Percentiles rank a stretch among this genome's conserved stretches.
These are phyloP conservation scores for Sarotherodon lohbergeri DNA, from an alignment of 2,113 vertebrate species.

Conservation along the genomic window DNA sequence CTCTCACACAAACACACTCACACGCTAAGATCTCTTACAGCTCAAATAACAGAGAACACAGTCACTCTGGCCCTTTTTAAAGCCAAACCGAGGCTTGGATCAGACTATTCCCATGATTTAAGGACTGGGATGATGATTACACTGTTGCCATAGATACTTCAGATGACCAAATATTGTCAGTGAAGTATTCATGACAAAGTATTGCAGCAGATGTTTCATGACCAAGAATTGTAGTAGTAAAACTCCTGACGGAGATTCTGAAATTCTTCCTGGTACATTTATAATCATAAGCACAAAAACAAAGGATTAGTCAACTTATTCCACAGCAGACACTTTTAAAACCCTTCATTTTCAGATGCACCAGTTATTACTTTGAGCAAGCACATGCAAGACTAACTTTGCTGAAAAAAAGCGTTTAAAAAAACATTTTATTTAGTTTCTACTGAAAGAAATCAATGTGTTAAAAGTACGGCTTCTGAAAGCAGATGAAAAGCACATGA, in stretches of 20 bases:
- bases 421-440: neutral
- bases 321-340: neutral
- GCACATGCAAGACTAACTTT: neutral
- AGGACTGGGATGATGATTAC: conserved; percentile 54
- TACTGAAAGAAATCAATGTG: neutral
- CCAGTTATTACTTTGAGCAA: neutral
- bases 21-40: neutral
- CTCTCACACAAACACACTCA: neutral
- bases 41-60: conserved; percentile 48
- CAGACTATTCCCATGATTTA: conserved; percentile 59
- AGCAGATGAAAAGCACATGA: neutral
- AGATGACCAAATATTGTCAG: conserved; percentile 66
- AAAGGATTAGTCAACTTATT: neutral
- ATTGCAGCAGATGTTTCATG: conserved; percentile 51
- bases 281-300: conserved; percentile 1
- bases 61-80: conserved; percentile 36
- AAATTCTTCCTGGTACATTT: conserved; percentile 27
- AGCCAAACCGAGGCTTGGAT: conserved; percentile 59
- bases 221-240: conserved; percentile 43
- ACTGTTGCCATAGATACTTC: conserved; percentile 53
- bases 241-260: conserved; percentile 29
- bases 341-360: neutral
- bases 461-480: neutral
- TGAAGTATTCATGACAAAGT: conserved; percentile 55
- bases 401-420: neutral